These are phyloP conservation scores for Stomorhina lunata DNA, from an alignment of 2,888 invertebrate species.

Conservation along the genomic window DNA sequence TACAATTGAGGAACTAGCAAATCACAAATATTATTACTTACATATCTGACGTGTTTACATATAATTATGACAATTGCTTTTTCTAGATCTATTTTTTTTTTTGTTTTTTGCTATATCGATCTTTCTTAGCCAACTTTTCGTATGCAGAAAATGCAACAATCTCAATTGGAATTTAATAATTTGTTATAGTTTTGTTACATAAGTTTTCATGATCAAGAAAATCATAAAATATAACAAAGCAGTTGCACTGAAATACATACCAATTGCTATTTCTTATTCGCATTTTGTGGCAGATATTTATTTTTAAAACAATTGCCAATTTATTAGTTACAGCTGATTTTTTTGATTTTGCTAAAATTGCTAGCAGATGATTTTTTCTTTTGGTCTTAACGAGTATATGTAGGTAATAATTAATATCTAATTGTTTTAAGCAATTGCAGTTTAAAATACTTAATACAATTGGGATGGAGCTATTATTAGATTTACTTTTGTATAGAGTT, in stretches of 20 bases:
- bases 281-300: not conserved
- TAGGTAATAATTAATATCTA: conserved; percentile 16
- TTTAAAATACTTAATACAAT: not conserved
- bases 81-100: conserved; percentile 38
- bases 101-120: not conserved
- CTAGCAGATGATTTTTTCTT: not conserved
- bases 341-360: not conserved
- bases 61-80: conserved; percentile 65
- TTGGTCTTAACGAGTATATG: not conserved
- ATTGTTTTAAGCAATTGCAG: conserved; percentile 24
- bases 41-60: conserved; percentile 64
- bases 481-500: no score
- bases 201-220: conserved; percentile 53
- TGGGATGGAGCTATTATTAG: not conserved
- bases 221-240: not conserved
- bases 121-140: conserved; percentile 13
- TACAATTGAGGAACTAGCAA: conserved; percentile 64
- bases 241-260: conserved; percentile 10
- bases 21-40: conserved; percentile 61
- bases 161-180: conserved; percentile 54
- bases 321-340: conserved; percentile 43
- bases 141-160: conserved; percentile 28
- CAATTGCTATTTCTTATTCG: conserved; percentile 34
- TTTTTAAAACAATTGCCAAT: conserved; percentile 35
- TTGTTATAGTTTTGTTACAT: conserved; percentile 50